phyloP scores from a whole-genome alignment of 1,140 invertebrate species.

The Dendrolimus kikuchii region DNA sequence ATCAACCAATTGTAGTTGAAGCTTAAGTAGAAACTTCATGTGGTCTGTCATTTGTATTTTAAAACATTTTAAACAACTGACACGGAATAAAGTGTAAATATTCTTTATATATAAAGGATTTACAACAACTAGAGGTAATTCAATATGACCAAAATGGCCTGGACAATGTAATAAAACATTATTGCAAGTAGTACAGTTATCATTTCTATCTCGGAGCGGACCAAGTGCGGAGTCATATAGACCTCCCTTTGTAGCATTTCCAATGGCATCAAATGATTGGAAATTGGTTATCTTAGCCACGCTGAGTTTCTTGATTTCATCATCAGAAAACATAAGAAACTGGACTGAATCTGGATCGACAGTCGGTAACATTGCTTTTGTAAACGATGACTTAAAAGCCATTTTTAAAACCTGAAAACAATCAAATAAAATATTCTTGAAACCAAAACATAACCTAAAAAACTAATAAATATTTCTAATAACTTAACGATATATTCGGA shows the following conservation, averaged over 20 bases:
- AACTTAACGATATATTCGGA: not conserved
- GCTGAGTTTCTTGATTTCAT: slow-evolving; percentile 91
- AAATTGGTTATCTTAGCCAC: slow-evolving; percentile 89
- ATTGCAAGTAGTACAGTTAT: slow-evolving; percentile 89
- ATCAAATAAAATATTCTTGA: slow-evolving; percentile 3
- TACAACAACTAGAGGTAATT: slow-evolving; percentile 90
- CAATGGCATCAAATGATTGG: slow-evolving; percentile 88
- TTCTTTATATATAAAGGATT: slow-evolving; percentile 93
- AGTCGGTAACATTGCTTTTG: slow-evolving; percentile 28
- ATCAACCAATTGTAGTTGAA: slow-evolving; percentile 84
- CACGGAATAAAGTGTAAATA: slow-evolving; percentile 78
- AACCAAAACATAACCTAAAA: slow-evolving; percentile 22
- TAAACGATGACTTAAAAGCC: slow-evolving; percentile 36
- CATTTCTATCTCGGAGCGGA: slow-evolving; percentile 74
- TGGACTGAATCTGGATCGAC: slow-evolving; percentile 72
- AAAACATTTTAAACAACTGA: slow-evolving; percentile 81
- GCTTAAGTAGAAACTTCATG: slow-evolving; percentile 77
- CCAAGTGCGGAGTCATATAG: slow-evolving; percentile 89
- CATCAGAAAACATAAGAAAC: slow-evolving; percentile 82
- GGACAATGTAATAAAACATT: slow-evolving; percentile 81
- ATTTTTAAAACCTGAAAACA: slow-evolving; percentile 32
- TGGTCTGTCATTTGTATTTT: slow-evolving; percentile 80
- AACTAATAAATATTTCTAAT: slow-evolving; percentile 2
- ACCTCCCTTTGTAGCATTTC: slow-evolving; percentile 86
- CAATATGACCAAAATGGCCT: slow-evolving; percentile 97